Conservation (phyloP, 2,113 vertebrate genomes). For the Macrotus californicus region DNA sequence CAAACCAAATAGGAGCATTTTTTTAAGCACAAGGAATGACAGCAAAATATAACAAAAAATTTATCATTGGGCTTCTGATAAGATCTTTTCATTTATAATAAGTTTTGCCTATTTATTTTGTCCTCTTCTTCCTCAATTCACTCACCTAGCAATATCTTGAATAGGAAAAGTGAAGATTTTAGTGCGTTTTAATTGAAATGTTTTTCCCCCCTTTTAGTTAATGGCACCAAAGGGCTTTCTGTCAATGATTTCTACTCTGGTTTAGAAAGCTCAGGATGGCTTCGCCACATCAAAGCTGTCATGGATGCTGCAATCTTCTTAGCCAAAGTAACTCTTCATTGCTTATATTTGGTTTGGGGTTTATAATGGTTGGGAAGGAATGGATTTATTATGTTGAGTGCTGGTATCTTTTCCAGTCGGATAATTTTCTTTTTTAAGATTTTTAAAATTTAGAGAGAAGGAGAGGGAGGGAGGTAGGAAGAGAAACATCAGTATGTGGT, state of each 20-base stretch:
- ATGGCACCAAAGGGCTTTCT: conserved; percentile 87
- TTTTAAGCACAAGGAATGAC: neutral
- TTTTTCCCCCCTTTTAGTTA: conserved; percentile 80
- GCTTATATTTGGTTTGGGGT: neutral
- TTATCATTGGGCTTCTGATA: neutral
- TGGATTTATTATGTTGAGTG: neutral
- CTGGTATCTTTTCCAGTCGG: neutral
- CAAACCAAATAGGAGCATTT: neutral
- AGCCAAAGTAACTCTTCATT: conserved; percentile 83
- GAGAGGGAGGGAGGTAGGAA: too few species aligned
- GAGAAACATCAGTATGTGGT: too few species aligned
- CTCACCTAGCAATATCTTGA: neutral
- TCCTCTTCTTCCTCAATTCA: neutral
- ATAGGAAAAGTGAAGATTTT: neutral
- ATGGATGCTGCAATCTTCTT: conserved; percentile 94
- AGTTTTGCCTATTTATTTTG: neutral
- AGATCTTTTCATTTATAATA: neutral
- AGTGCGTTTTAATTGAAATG: conserved; percentile 19
- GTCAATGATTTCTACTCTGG: conserved; percentile 92
- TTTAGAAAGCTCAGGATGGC: conserved; percentile 93
- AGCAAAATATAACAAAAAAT: neutral
- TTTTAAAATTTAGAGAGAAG: too few species aligned
- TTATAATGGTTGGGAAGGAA: neutral
- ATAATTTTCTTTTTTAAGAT: neutral
- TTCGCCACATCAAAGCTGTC: conserved; percentile 95